Base-by-base conservation (phyloP, 2,797 vertebrate species). In the Gouania willdenowi region DNA sequence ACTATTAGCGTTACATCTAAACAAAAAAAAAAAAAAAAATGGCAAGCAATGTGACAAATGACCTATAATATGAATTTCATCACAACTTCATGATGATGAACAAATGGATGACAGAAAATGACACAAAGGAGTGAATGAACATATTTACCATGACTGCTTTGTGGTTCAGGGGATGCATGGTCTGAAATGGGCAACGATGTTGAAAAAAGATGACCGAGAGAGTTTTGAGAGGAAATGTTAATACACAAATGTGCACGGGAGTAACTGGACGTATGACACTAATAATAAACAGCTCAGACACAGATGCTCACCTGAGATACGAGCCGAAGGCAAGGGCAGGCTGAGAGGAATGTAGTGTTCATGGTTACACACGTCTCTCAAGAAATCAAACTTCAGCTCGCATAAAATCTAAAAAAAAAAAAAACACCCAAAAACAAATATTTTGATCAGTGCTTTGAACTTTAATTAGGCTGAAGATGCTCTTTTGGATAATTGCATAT, bases 281-380 rank as follows among this genome's bases (percentile, higher is more conserved):
- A n/a, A n/a, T n/a, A n/a, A n/a, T n/a, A n/a, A n/a, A n/a, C n/a
- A n/a, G n/a, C n/a, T n/a, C n/a, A n/a, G n/a, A n/a, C n/a, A n/a
- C n/a, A n/a, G n/a, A n/a, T n/a, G n/a, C 82, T 87, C 80, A 98
- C 95, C 95, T 84, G 92, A 86, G 75, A 97, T 97, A 52, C 91
- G 85, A 49, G 92, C 89, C 1, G 95, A 98, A 22, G 90, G 88
- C 41, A 97, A 75, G 6, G 97, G 96, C 47, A 99, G 86, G 69
- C 94, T 98, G 56, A 99, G 83, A 26, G 94, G 94, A 48, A 98
- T 92, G 63, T 96, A 98, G 74, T 99, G 96, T 54, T 98, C 97
- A 1, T 98, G 91, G 67, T 95, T 96, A 64, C 97, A 99, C 46
- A 98, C 92, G 67, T 99, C 96, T 79, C 93, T 91, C 53, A 99